Base-by-base conservation (phyloP, 1,140 invertebrate species). In the Chironomus tepperi region DNA sequence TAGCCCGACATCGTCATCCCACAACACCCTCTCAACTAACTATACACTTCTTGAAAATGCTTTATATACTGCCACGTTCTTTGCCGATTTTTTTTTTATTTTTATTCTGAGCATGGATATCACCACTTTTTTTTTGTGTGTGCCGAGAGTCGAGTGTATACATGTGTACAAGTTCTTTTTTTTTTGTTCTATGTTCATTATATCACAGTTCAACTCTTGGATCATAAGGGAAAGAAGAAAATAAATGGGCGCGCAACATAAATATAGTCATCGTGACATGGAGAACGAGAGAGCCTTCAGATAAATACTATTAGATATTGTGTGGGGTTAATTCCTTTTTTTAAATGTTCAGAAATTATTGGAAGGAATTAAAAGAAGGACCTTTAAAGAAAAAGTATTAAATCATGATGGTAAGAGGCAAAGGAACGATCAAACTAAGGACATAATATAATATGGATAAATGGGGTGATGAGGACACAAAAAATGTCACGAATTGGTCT, bases 41-140 rank as follows among this genome's bases (percentile, higher is more conserved):
- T 19, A 70, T 70, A n/a, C 47, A 57, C 47, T 57, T 57, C 47
- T 57, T 70, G 65, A 70, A n/a, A n/a, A 70, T 70, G 65, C 65
- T 70, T 70, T 70, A 70, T 70, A 21, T 70, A 70, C 65, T 70
- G 9, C 47, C 65, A 70, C 65, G 65, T 19, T 18, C 47, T n/a
- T 57, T 7, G n/a, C 47, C 47, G 47, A 57, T 34, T 34, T 34
- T 34, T 34, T 34, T 34, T 34, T n/a, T n/a, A n/a, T n/a, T n/a
- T n/a, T n/a, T n/a, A n/a, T n/a, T 34, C 24, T 34, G 9, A n/a
- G 47, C 47, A 70, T 70, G 65, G 65, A 70, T 70, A 70, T 19
- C 65, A 70, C 47, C 47, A 57, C 47, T 57, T n/a, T 57, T 57
- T 57, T 70, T 70, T 70, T 70, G n/a, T 7, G 65, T 67, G 18